phyloP scores from a whole-genome alignment of 2,797 vertebrate genomes.

The Phyllotis vaccarum region DNA sequence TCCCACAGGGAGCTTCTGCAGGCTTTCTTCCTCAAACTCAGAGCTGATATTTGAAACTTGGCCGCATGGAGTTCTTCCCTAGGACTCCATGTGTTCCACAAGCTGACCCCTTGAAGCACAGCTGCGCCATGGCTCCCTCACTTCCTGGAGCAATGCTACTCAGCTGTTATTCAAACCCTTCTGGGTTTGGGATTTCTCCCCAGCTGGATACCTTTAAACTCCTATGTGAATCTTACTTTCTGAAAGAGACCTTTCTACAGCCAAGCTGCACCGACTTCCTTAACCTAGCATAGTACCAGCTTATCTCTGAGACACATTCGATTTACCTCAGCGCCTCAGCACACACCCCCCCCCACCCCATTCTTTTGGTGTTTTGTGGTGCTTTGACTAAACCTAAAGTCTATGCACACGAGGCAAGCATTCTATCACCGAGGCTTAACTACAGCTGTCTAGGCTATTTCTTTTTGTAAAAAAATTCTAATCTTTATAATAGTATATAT shows the following conservation, averaged over 20 bases:
- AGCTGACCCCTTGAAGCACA: neutral
- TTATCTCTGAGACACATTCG: neutral
- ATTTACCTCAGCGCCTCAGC: neutral
- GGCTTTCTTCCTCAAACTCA: slow-evolving; percentile 14
- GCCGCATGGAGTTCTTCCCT: neutral
- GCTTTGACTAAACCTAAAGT: neutral
- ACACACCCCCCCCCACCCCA: neutral
- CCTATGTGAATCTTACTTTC: neutral
- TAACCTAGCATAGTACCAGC: neutral
- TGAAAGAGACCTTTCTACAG: neutral
- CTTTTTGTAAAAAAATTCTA: neutral
- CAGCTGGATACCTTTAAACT: neutral
- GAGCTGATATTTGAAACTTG: neutral
- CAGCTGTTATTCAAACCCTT: slow-evolving; percentile 6
- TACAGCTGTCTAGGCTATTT: neutral
- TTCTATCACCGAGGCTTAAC: neutral
- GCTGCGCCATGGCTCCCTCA: neutral
- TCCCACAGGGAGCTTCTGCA: neutral
- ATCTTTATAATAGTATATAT: neutral
- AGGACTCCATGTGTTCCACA: neutral
- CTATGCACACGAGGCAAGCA: neutral
- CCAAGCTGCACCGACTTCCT: neutral
- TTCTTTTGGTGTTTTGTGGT: neutral
- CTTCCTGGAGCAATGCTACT: neutral
- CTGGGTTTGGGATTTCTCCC: neutral